Conservation (phyloP, 2,888 invertebrate genomes). For the Drosophila meridionalis region DNA sequence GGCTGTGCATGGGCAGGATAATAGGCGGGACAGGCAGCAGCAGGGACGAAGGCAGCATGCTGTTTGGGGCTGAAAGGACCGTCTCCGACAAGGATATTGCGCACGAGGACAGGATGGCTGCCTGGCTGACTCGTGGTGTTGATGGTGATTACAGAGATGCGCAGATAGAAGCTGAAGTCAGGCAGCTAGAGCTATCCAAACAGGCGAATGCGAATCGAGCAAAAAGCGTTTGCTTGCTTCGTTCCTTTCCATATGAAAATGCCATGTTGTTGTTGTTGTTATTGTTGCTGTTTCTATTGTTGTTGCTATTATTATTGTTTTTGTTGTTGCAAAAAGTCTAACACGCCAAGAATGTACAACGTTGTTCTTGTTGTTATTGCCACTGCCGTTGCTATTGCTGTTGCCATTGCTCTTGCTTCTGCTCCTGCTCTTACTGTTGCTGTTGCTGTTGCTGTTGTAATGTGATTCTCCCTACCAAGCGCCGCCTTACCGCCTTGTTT, state of each 20-base stretch:
- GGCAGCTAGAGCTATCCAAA: conserved; percentile 58
- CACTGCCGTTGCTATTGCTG: conserved; percentile 46
- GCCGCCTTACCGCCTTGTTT: conserved; percentile 66
- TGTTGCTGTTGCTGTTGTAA: conserved; percentile 60
- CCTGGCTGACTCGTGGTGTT: conserved; percentile 75
- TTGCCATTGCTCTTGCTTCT: conserved; percentile 36
- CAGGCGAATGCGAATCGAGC: conserved; percentile 65
- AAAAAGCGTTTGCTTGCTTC: conserved; percentile 68
- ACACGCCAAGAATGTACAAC: conserved; percentile 77
- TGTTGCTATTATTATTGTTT: conserved; percentile 26
- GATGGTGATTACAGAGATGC: conserved; percentile 80
- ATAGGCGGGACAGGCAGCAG: conserved; percentile 1
- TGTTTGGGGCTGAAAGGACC: conserved; percentile 41
- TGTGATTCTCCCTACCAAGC: conserved; percentile 58
- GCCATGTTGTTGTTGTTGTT: conserved; percentile 21
- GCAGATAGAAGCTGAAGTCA: conserved; percentile 71
- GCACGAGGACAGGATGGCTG: conserved; percentile 78
- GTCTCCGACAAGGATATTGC: conserved; percentile 75
- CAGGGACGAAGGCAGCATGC: conserved; percentile 8
- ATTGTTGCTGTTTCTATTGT: conserved; percentile 15
- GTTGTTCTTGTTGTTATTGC: conserved; percentile 63
- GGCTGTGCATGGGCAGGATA: conserved; percentile 17
- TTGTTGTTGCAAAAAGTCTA: conserved; percentile 68
- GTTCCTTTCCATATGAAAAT: conserved; percentile 65
- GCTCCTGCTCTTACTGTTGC: conserved; percentile 46